phyloP scores from a whole-genome alignment of 2,113 vertebrate species.

The Oceanites oceanicus region DNA sequence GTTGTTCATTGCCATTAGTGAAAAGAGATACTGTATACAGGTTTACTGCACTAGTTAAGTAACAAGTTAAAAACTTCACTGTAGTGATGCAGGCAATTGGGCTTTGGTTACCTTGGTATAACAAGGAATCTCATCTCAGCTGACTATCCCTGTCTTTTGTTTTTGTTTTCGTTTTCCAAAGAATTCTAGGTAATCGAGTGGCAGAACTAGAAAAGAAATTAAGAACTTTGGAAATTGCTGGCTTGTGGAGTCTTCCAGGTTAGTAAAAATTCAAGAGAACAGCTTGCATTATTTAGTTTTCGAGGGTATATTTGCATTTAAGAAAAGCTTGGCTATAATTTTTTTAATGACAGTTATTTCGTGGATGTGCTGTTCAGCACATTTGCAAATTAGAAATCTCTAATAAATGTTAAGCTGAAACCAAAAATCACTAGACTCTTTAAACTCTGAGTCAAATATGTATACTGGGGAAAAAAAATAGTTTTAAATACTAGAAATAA shows the following conservation, averaged over 20 bases:
- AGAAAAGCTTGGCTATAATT: not conserved
- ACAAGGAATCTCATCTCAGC: not conserved
- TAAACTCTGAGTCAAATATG: not conserved
- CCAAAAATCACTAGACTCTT: not conserved
- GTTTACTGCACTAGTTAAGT: not conserved
- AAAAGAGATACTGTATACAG: not conserved
- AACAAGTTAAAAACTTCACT: not conserved
- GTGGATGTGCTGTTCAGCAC: not conserved
- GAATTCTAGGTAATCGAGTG: constrained; percentile 93
- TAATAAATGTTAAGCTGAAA: not conserved
- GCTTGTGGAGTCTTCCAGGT: constrained; percentile 98
- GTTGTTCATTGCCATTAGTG: not conserved
- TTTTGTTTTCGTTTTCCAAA: constrained; percentile 38
- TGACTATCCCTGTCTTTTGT: not conserved
- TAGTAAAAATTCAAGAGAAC: constrained; percentile 25
- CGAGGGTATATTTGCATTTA: not conserved
- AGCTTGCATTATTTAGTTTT: not conserved
- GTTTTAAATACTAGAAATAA: not conserved
- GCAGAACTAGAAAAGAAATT: constrained; percentile 95
- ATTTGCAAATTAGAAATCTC: not conserved
- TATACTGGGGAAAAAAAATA: not conserved
- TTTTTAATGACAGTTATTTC: not conserved
- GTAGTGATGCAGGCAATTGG: not conserved
- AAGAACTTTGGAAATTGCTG: constrained; percentile 92
- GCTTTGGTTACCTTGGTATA: not conserved